phyloP scores from a whole-genome alignment of 2,888 invertebrate genomes.

The Sphaeridia pumilis region DNA sequence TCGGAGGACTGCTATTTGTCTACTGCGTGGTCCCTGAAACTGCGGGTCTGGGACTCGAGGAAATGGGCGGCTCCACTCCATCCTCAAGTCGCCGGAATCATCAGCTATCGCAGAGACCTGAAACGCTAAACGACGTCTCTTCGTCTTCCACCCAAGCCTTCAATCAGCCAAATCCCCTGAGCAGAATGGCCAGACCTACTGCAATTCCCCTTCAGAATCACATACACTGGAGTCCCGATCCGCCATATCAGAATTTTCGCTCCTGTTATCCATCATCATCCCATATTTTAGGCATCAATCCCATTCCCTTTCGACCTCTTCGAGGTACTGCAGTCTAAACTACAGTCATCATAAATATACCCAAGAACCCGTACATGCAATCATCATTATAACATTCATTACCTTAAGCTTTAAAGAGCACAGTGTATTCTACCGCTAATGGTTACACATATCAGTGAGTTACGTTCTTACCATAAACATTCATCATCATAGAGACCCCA shows the following conservation, averaged over 20 bases:
- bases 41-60: slow-evolving; percentile 76
- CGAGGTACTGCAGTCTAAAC: slow-evolving; percentile 15
- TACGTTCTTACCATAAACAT: too few species aligned
- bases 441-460: too few species aligned
- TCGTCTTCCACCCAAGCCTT: not conserved
- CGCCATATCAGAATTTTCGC: not conserved
- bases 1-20: slow-evolving; percentile 70
- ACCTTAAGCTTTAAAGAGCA: too few species aligned
- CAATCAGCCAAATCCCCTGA: slow-evolving; percentile 11
- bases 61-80: slow-evolving; percentile 53
- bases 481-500: too few species aligned
- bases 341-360: not conserved
- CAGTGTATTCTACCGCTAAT: too few species aligned
- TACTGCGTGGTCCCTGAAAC: slow-evolving; percentile 81
- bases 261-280: not conserved
- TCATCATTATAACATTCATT: too few species aligned
- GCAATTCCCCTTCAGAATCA: slow-evolving; percentile 1
- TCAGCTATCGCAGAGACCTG: not conserved
- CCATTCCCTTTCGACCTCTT: slow-evolving; percentile 14
- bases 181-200: slow-evolving; percentile 6
- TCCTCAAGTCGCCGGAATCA: not conserved
- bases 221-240: slow-evolving; percentile 7
- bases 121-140: not conserved
- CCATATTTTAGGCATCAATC: not conserved
- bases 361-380: too few species aligned